Evolutionary conservation across 2,797 vertebrate genomes (phyloP).

Genomic region (Antennarius maculatus): DNA sequence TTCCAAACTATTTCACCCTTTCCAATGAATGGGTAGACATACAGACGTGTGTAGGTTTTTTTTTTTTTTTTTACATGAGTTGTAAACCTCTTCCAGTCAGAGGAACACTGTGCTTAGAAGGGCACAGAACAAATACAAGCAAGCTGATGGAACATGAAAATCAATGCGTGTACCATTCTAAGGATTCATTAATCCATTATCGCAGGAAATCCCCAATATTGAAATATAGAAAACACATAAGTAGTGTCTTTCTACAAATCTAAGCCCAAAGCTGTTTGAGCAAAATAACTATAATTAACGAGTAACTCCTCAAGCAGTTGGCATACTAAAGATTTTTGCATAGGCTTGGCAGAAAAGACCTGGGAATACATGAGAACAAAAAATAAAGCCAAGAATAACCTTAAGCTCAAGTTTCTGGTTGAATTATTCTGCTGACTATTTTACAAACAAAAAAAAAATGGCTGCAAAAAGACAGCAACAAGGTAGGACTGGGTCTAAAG

Average conservation of each 20-base stretch:
- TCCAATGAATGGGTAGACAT: slow-evolving; percentile 19
- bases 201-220: slow-evolving; percentile 1
- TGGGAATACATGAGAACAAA: background rate
- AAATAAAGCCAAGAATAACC: slow-evolving; percentile 17
- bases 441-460: slow-evolving; percentile 18
- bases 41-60: background rate
- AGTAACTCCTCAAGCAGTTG: slow-evolving; percentile 37
- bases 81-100: slow-evolving; percentile 26
- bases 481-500: slow-evolving; percentile 23
- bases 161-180: slow-evolving; percentile 43
- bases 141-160: slow-evolving; percentile 31
- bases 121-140: slow-evolving; percentile 34
- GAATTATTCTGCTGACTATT: slow-evolving; percentile 13
- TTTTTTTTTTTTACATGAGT: background rate
- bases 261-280: slow-evolving; percentile 27
- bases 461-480: slow-evolving; percentile 22
- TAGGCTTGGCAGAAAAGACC: slow-evolving; percentile 56
- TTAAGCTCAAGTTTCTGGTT: slow-evolving; percentile 34
- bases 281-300: slow-evolving; percentile 35
- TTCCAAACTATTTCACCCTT: slow-evolving; percentile 56
- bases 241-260: slow-evolving; percentile 1
- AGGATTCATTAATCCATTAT: slow-evolving; percentile 20
- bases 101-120: slow-evolving; percentile 44
- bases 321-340: slow-evolving; percentile 64
- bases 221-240: background rate